A percentile compares a stretch with the other conserved stretches of the same genome.
These are phyloP conservation scores for Colaptes auratus DNA, from an alignment of 2,113 vertebrate genomes.

Conservation along the genomic window DNA sequence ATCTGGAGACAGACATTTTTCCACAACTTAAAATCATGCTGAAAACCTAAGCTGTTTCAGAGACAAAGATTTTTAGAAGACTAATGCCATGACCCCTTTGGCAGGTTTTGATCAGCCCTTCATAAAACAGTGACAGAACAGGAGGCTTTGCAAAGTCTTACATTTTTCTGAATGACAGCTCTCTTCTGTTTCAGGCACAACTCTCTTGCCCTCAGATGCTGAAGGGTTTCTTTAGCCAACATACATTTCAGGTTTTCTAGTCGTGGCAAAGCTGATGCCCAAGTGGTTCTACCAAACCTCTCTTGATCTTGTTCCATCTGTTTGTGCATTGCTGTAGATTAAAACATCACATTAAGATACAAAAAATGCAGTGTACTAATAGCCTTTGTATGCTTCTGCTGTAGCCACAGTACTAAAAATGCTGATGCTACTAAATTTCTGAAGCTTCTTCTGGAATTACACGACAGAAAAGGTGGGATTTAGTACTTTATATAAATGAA, in stretches of 20 bases:
- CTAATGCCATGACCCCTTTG: background rate
- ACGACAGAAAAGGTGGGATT: background rate
- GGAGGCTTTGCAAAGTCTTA: constrained; percentile 51
- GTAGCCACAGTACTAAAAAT: background rate
- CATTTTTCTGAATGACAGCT: constrained; percentile 78
- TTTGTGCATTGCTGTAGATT: constrained; percentile 86
- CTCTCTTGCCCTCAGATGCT: constrained; percentile 89
- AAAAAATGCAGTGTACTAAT: background rate
- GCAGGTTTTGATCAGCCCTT: background rate
- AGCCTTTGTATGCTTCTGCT: background rate
- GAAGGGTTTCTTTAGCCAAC: constrained; percentile 91
- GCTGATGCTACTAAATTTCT: background rate
- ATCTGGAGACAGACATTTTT: background rate
- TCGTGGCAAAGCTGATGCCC: constrained; percentile 87
- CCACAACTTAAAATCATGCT: background rate
- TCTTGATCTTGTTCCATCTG: constrained; percentile 89
- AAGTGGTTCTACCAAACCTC: constrained; percentile 89
- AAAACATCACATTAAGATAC: background rate
- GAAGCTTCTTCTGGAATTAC: background rate
- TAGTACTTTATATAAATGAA: background rate
- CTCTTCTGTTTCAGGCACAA: constrained; percentile 89
- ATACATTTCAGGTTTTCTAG: constrained; percentile 88
- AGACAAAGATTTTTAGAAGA: background rate
- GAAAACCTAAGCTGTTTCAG: background rate
- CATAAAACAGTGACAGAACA: background rate